Evolutionary conservation across 2,888 invertebrate genomes (phyloP), one percentile per base, ranked within the genome.

Genomic region (Drosophila setosimentum): DNA sequence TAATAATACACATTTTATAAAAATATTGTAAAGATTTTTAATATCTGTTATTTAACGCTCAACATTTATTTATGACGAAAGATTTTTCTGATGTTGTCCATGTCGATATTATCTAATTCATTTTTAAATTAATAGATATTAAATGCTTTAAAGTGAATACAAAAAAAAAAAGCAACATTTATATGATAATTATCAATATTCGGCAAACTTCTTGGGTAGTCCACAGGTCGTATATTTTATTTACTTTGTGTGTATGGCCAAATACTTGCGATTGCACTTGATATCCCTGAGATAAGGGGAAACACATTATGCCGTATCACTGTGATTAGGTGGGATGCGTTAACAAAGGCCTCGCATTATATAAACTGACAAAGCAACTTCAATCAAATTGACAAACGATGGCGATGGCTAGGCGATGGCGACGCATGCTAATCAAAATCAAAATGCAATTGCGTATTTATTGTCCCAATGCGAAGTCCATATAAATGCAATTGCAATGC

Each of bases 371-470:
- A 69, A 67, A 62, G 49, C 64, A 63, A 55, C 66, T 58, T 71
- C 70, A 57, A 67, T 58, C 66, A 54, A 64, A 73, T 49, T 64
- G 62, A 50, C 54, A 53, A 51, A 32, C 60, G 49, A 13, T 35
- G 32, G 48, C 59, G 55, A 45, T 51, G n/a, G 53, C 1, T 11
- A 27, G 6, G 18, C 37, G 40, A 8, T 40, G 29, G 57, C 73
- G 33, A 70, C 51, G 86, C 72, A 82, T 82, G 63, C 58, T 76
- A 82, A 82, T 83, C 74, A 49, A 24, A 59, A 80, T 84, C 85
- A 78, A 70, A 78, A 78, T 87, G 87, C 87, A 87, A 84, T 78
- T 84, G 87, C 78, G 73, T 37, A 81, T 74, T 77, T 72, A 74
- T 64, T 60, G 40, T 37, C 63, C 70, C 59, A 62, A 73, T 83